phyloP scores from a whole-genome alignment of 2,888 invertebrate species.

The Acanthosepion esculentum region DNA sequence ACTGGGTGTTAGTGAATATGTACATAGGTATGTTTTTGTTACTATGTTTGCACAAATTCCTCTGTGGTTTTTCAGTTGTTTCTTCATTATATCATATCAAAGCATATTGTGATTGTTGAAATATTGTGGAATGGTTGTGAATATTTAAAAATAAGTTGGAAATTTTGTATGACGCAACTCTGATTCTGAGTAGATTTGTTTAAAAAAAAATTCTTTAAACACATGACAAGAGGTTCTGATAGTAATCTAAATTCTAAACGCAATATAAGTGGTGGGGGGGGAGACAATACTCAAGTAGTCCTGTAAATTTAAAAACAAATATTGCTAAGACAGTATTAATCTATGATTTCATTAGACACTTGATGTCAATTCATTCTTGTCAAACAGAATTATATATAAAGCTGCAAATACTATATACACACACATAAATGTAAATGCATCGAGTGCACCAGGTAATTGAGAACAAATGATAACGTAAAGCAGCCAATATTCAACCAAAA shows the following conservation, averaged over 20 bases:
- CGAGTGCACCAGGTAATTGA: too few species aligned
- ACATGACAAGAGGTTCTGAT: too few species aligned
- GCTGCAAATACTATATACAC: not conserved
- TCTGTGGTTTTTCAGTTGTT: not conserved
- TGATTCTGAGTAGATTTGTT: not conserved
- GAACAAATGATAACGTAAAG: too few species aligned
- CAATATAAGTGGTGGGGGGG: not conserved
- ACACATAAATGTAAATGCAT: not conserved
- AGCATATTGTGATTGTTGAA: slow-evolving; percentile 46
- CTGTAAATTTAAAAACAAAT: not conserved
- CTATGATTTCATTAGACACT: not conserved
- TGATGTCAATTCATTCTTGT: not conserved
- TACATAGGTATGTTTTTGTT: not conserved
- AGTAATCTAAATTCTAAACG: not conserved
- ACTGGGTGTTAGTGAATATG: not conserved
- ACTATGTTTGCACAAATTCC: not conserved
- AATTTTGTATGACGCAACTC: not conserved
- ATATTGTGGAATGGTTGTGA: slow-evolving; percentile 45
- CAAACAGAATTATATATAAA: slow-evolving; percentile 2
- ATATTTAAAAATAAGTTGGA: not conserved
- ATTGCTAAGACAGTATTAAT: not conserved
- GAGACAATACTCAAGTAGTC: not conserved
- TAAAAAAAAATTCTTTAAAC: too few species aligned
- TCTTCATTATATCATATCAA: slow-evolving; percentile 42
- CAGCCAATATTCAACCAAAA: too few species aligned